Evolutionary conservation across 2,888 invertebrate species (phyloP).

Genomic region (Epistrophella euchroma): DNA sequence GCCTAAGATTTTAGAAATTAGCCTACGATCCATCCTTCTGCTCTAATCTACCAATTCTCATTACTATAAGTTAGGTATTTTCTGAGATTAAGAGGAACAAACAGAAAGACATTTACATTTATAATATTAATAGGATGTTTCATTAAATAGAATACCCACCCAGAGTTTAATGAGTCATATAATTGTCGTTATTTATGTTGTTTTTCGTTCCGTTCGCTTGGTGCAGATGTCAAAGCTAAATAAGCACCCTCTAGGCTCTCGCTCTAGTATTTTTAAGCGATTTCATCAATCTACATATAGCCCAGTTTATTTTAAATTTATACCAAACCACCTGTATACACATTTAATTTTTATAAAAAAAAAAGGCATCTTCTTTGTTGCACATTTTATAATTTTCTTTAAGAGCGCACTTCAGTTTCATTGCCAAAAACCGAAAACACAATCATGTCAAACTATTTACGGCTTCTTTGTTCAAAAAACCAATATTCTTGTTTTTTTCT

Average conservation of each 20-base stretch:
- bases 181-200: neutral
- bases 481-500: neutral
- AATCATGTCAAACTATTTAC: constrained; percentile 45
- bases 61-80: too few species aligned
- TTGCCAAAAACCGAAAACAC: constrained; percentile 56
- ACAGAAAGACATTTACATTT: too few species aligned
- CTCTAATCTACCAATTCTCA: too few species aligned
- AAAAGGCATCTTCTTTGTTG: constrained; percentile 32
- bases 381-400: constrained; percentile 10
- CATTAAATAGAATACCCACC: neutral
- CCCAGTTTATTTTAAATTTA: constrained; percentile 42
- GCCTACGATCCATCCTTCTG: too few species aligned
- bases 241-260: neutral
- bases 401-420: constrained; percentile 64
- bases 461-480: constrained; percentile 23
- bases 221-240: constrained; percentile 50
- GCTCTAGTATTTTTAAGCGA: constrained; percentile 14
- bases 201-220: neutral
- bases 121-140: too few species aligned
- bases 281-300: constrained; percentile 24
- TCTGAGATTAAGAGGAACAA: too few species aligned
- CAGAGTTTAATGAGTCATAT: constrained; percentile 10
- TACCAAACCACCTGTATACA: constrained; percentile 59
- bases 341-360: constrained; percentile 46
- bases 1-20: too few species aligned